Percentiles rank a stretch among this genome's conserved stretches.
Evolutionary conservation across 2,888 invertebrate species (phyloP).

Genomic region (Cordilura impudica): DNA sequence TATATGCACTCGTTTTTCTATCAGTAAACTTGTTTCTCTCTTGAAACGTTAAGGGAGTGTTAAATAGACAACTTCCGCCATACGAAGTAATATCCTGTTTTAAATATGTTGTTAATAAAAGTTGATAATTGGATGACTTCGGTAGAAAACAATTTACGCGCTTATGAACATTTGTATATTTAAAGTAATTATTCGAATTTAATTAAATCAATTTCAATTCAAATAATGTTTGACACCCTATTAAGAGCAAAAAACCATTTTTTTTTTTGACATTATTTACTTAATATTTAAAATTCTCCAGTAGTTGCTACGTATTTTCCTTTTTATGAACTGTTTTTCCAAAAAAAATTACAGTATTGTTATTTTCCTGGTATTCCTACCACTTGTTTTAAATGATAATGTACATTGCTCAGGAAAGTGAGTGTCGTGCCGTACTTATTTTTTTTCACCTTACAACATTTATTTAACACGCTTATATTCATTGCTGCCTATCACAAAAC

Average conservation of each 20-base stretch:
- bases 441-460: not conserved
- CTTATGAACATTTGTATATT: not conserved
- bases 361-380: not conserved
- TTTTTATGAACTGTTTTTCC: conserved; percentile 4
- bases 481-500: not conserved
- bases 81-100: conserved; percentile 17
- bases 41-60: not conserved
- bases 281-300: not conserved
- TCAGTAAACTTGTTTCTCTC: too few species aligned
- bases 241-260: not conserved
- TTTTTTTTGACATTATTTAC: too few species aligned
- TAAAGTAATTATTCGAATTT: not conserved
- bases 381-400: not conserved
- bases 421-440: conserved; percentile 19
- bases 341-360: too few species aligned
- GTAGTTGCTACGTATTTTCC: conserved; percentile 13
- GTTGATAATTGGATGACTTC: not conserved
- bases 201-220: not conserved
- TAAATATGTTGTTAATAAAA: not conserved
- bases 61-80: conserved; percentile 5
- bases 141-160: not conserved
- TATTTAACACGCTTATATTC: conserved; percentile 23
- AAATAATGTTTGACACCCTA: not conserved
- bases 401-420: conserved; percentile 11
- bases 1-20: too few species aligned